These are phyloP conservation scores for Euura lappo DNA, from an alignment of 1,140 invertebrate species.

Conservation along the genomic window DNA sequence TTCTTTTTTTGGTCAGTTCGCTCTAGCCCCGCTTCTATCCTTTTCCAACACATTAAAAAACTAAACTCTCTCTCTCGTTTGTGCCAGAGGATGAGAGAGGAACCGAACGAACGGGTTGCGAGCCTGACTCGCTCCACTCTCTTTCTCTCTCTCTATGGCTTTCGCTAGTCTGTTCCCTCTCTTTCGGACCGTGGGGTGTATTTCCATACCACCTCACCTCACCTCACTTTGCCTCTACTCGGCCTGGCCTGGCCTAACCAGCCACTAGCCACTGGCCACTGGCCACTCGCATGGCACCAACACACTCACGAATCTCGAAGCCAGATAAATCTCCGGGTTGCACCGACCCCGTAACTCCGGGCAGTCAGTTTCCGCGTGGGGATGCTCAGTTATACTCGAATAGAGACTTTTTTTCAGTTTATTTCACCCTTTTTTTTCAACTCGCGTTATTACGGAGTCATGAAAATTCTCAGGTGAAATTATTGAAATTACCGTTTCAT, in stretches of 20 bases:
- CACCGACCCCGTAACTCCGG: no score
- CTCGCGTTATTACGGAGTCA: no score
- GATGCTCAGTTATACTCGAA: no score
- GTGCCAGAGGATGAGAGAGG: slow-evolving; percentile 34
- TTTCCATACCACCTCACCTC: slow-evolving; percentile 10
- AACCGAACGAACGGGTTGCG: slow-evolving; percentile 21
- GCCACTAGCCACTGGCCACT: background rate
- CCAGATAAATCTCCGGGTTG: slow-evolving; percentile 28
- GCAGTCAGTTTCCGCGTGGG: no score
- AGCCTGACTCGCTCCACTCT: slow-evolving; percentile 4
- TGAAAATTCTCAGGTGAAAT: no score
- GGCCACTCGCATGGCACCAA: background rate
- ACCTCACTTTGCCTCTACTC: slow-evolving; percentile 14
- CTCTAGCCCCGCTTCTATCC: slow-evolving; percentile 19
- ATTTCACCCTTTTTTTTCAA: no score
- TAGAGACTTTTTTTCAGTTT: no score
- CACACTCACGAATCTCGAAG: background rate
- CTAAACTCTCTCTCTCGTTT: slow-evolving; percentile 21
- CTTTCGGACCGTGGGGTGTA: background rate
- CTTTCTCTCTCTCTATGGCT: slow-evolving; percentile 19
- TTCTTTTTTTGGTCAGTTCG: slow-evolving; percentile 30
- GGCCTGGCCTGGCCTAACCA: slow-evolving; percentile 11
- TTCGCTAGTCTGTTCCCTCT: no score
- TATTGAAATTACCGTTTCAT: no score
- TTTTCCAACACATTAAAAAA: slow-evolving; percentile 21